phyloP scores from a whole-genome alignment of 1,140 invertebrate species.

The Drosophila pseudoobscura region DNA sequence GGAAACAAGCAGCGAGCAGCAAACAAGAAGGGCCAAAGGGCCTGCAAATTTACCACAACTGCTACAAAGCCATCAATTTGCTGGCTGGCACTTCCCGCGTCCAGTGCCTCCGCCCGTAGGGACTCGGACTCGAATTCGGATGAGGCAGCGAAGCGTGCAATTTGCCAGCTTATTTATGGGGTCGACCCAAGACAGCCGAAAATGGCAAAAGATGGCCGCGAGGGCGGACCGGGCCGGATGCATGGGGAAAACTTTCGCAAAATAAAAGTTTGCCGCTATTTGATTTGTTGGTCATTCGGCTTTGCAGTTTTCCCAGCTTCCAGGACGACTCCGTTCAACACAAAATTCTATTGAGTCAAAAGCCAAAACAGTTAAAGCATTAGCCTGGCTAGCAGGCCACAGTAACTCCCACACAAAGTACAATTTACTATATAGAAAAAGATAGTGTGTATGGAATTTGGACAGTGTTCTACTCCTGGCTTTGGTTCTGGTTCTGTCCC shows the following conservation, averaged over 20 bases:
- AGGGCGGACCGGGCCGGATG: slow-evolving; percentile 38
- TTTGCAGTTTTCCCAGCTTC: slow-evolving; percentile 16
- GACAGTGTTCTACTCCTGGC: slow-evolving; percentile 42
- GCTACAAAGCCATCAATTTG: slow-evolving; percentile 74
- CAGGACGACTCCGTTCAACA: neutral
- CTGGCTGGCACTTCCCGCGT: slow-evolving; percentile 9
- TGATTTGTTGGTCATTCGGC: slow-evolving; percentile 69
- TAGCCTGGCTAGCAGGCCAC: slow-evolving; percentile 12
- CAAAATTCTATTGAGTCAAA: slow-evolving; percentile 45
- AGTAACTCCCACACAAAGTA: slow-evolving; percentile 43
- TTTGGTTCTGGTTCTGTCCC: neutral
- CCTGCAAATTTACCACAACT: slow-evolving; percentile 48
- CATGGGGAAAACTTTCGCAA: slow-evolving; percentile 68
- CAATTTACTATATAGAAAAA: neutral
- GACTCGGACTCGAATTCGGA: slow-evolving; percentile 3
- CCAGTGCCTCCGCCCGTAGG: neutral
- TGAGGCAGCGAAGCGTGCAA: slow-evolving; percentile 68
- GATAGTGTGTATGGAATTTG: slow-evolving; percentile 60
- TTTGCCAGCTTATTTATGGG: slow-evolving; percentile 76
- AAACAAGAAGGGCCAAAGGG: slow-evolving; percentile 27
- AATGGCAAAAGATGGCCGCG: slow-evolving; percentile 6
- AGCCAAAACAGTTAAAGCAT: slow-evolving; percentile 38
- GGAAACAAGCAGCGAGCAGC: slow-evolving; percentile 21
- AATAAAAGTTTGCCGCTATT: slow-evolving; percentile 79
- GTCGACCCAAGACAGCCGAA: slow-evolving; percentile 43